Conservation (phyloP, 1,140 invertebrate species). For the Micrasema longulum region DNA sequence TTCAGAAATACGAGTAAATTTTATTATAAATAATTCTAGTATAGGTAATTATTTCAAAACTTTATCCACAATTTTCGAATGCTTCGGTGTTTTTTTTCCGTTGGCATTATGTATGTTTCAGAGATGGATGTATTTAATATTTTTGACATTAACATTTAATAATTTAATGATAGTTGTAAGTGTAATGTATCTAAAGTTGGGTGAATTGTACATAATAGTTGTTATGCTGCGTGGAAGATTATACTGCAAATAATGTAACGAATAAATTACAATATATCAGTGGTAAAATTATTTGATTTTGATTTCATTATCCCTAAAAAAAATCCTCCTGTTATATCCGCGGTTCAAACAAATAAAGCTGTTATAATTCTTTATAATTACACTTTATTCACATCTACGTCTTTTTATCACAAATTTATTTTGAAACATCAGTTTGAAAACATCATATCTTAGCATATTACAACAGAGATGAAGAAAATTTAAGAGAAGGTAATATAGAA, state of each 20-base stretch:
- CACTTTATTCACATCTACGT: too few relatives aligned
- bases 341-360: too few relatives aligned
- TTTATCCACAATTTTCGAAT: not conserved
- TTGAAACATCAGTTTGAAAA: too few relatives aligned
- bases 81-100: slow-evolving; percentile 23
- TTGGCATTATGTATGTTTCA: slow-evolving; percentile 31
- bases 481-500: too few relatives aligned
- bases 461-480: too few relatives aligned
- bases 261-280: slow-evolving; percentile 56
- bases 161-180: slow-evolving; percentile 50
- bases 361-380: too few relatives aligned
- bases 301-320: slow-evolving; percentile 38
- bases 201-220: slow-evolving; percentile 54
- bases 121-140: slow-evolving; percentile 53
- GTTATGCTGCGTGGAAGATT: slow-evolving; percentile 48
- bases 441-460: too few relatives aligned
- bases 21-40: too few relatives aligned
- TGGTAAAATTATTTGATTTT: slow-evolving; percentile 47
- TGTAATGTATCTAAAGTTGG: slow-evolving; percentile 48
- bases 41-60: too few relatives aligned
- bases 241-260: slow-evolving; percentile 54
- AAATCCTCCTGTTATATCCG: too few relatives aligned
- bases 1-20: too few relatives aligned
- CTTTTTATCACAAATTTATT: too few relatives aligned
- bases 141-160: slow-evolving; percentile 50